Evolutionary conservation across 2,113 vertebrate species (phyloP).

Genomic region (Thermophis baileyi): DNA sequence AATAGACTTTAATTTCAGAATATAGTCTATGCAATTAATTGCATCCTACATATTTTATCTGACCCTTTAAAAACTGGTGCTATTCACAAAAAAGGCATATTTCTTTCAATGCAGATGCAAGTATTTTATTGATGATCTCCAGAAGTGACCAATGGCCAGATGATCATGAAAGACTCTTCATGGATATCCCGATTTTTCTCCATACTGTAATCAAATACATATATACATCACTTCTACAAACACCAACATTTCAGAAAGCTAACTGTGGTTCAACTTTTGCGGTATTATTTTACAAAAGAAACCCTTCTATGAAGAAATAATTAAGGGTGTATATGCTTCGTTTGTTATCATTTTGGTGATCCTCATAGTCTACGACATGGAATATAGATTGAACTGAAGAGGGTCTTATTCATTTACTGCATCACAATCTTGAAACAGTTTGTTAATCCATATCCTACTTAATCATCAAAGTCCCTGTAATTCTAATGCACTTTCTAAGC

Average conservation of each 20-base stretch:
- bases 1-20: fast-evolving
- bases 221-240: background rate
- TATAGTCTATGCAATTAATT: background rate
- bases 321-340: background rate
- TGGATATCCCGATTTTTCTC: background rate
- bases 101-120: background rate
- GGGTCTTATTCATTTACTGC: background rate
- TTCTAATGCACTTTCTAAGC: background rate
- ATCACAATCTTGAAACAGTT: background rate
- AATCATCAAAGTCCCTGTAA: background rate
- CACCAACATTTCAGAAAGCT: background rate
- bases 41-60: background rate
- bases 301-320: background rate
- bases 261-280: background rate
- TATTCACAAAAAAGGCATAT: background rate
- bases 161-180: background rate
- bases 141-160: background rate
- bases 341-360: background rate
- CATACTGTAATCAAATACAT: background rate
- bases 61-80: background rate
- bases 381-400: background rate
- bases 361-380: background rate
- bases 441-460: background rate
- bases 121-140: background rate
- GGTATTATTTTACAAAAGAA: background rate